phyloP scores from a whole-genome alignment of 2,113 vertebrate genomes.

The Nicator chloris region DNA sequence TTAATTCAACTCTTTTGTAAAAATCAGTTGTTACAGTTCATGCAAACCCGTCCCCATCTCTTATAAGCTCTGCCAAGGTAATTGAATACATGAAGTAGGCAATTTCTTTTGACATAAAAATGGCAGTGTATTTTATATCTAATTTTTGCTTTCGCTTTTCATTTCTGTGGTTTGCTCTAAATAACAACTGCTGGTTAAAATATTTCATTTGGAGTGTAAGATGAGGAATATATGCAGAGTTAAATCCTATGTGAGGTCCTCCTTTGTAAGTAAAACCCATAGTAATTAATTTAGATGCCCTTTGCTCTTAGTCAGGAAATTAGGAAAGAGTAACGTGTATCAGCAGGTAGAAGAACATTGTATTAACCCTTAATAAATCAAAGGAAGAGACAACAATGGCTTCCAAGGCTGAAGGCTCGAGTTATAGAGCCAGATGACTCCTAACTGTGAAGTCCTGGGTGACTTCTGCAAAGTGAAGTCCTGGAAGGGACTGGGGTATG shows the following conservation, averaged over 20 bases:
- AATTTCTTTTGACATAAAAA: not conserved
- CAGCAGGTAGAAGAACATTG: not conserved
- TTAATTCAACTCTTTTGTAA: not conserved
- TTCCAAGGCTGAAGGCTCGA: not conserved
- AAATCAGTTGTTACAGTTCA: not conserved
- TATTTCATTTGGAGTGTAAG: not conserved
- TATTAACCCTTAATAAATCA: not conserved
- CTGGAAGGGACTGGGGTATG: not conserved
- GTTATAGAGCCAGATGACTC: not conserved
- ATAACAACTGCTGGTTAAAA: not conserved
- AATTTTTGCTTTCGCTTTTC: not conserved
- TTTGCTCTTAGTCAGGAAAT: not conserved
- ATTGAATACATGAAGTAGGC: not conserved
- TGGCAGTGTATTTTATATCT: not conserved
- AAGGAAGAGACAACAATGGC: not conserved
- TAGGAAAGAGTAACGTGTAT: not conserved
- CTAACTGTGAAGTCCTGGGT: not conserved
- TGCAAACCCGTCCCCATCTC: fast-evolving
- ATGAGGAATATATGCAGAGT: not conserved
- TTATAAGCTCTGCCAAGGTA: not conserved
- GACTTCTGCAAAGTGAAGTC: not conserved
- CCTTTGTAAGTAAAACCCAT: not conserved
- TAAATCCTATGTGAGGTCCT: not conserved
- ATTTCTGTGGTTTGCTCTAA: not conserved
- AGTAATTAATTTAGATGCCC: not conserved